Evolutionary conservation across 2,113 vertebrate genomes (phyloP).

Genomic region (Psilopsiagon aymara): DNA sequence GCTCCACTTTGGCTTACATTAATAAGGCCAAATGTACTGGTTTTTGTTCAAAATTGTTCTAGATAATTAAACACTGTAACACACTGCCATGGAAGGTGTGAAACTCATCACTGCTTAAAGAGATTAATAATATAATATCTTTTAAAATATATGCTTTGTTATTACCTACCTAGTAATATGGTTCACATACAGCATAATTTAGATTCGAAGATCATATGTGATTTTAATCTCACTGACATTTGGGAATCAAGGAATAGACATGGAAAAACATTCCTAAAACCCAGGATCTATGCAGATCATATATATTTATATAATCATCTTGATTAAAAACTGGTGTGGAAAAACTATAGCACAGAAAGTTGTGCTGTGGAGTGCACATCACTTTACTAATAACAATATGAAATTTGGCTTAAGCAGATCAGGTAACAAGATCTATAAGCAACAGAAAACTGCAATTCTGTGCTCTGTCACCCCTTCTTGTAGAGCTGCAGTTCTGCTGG

Average conservation of each 20-base stretch:
- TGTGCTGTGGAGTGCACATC: not conserved
- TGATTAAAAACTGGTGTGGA: not conserved
- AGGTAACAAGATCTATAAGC: not conserved
- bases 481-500: not conserved
- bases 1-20: slow-evolving; percentile 26
- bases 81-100: not conserved
- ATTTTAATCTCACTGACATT: not conserved
- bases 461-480: not conserved
- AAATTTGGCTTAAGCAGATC: not conserved
- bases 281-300: not conserved
- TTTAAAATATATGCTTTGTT: not conserved
- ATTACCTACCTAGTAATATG: not conserved
- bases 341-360: not conserved
- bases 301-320: not conserved
- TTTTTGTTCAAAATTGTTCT: slow-evolving; percentile 39
- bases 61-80: slow-evolving; percentile 51
- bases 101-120: slow-evolving; percentile 8
- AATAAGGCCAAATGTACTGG: slow-evolving; percentile 41
- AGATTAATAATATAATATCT: not conserved
- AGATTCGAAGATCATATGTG: not conserved
- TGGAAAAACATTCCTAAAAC: not conserved
- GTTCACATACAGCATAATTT: not conserved
- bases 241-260: not conserved
- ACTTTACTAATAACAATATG: not conserved
- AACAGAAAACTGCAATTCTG: not conserved